These are phyloP conservation scores for Pogona vitticeps DNA, from an alignment of 2,113 vertebrate genomes.

Conservation along the genomic window DNA sequence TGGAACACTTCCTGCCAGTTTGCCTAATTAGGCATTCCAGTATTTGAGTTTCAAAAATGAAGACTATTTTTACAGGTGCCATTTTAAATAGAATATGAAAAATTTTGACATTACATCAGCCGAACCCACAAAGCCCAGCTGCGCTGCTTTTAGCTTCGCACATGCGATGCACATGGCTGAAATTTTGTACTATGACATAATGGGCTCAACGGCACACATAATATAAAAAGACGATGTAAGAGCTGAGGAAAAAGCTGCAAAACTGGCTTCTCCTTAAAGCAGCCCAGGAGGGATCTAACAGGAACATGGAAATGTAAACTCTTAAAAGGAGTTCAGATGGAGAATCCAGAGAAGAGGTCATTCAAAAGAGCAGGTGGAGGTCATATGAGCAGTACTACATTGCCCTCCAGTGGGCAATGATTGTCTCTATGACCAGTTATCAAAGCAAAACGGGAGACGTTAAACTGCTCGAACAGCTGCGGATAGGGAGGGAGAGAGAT, in stretches of 20 bases:
- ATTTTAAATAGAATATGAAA: conserved; percentile 85
- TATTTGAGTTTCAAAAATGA: conserved; percentile 85
- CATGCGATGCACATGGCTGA: conserved; percentile 78
- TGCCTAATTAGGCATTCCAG: conserved; percentile 83
- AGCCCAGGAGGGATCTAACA: conserved; percentile 49
- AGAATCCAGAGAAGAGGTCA: conserved; percentile 28
- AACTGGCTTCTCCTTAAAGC: conserved; percentile 56
- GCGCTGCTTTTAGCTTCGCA: conserved; percentile 60
- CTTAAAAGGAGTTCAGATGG: conserved; percentile 27
- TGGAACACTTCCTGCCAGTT: conserved; percentile 81
- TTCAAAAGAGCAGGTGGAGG: background rate
- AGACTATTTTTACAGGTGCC: conserved; percentile 88
- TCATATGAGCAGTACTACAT: conserved; percentile 61
- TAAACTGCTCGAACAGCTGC: background rate
- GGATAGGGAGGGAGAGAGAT: background rate
- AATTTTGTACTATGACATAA: conserved; percentile 75
- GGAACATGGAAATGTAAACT: conserved; percentile 53
- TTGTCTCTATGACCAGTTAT: conserved; percentile 2
- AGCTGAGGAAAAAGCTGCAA: conserved; percentile 59
- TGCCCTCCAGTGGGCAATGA: conserved; percentile 78
- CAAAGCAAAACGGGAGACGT: background rate
- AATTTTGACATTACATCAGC: conserved; percentile 84
- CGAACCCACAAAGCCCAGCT: conserved; percentile 79
- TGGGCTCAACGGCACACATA: conserved; percentile 69
- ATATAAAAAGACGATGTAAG: conserved; percentile 76